These are phyloP conservation scores for Tangara arthus DNA, from an alignment of 2,797 vertebrate genomes.

Conservation along the genomic window DNA sequence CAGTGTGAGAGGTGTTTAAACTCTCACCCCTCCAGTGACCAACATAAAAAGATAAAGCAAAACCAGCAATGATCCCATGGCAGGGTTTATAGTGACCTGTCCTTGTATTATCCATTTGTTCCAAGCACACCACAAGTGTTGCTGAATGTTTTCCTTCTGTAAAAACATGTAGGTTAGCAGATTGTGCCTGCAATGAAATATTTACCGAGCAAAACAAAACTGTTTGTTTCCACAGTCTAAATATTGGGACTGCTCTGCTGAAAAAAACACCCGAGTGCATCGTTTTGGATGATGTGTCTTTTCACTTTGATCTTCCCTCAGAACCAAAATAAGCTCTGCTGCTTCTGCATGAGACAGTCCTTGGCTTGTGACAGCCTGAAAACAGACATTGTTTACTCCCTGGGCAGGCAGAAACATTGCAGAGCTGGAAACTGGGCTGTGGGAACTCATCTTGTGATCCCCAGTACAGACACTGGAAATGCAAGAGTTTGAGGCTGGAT, in stretches of 20 bases:
- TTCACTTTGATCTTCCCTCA: background rate
- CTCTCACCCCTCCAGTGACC: background rate
- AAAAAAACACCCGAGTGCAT: background rate
- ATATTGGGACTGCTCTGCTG: background rate
- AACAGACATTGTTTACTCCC: background rate
- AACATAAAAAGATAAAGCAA: background rate
- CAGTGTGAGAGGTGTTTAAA: background rate
- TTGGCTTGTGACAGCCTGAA: background rate
- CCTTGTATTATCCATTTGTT: background rate
- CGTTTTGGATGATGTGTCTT: background rate
- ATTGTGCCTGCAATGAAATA: background rate
- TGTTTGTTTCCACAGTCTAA: background rate
- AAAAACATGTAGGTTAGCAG: background rate
- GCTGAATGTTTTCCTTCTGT: background rate
- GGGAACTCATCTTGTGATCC: background rate
- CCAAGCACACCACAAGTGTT: background rate
- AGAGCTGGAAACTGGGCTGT: background rate
- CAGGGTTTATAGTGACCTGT: background rate
- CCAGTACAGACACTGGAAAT: fast-evolving
- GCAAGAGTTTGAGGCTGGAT: fast-evolving
- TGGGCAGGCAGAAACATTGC: background rate
- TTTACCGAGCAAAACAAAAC: background rate
- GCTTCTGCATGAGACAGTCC: background rate
- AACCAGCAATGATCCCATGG: background rate
- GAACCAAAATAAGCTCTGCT: background rate